Evolutionary conservation across 1,140 invertebrate genomes (phyloP), one percentile per base, ranked within the genome.

Genomic region (Pararge aegeria): DNA sequence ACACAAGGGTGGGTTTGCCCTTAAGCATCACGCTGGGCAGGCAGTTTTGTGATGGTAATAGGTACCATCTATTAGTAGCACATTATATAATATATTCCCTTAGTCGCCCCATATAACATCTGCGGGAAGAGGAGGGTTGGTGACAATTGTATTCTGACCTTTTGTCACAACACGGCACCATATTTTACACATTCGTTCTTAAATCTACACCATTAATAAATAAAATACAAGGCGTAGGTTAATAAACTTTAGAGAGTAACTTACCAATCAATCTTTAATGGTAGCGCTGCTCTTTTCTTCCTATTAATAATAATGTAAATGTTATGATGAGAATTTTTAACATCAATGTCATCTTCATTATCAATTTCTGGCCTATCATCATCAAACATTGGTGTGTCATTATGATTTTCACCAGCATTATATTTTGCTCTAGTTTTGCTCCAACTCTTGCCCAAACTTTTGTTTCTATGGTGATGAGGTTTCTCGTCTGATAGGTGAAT

Each of bases 401-500:
- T 7, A 5, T 24, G 6, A 6, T 48, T 48, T 30, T 66, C 55
- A 58, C 68, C 53, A 21, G 60, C 54, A 20, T 55, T 24, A 21
- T 60, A 24, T 20, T 34, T 34, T 9, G 52, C 40, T 69, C 48
- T 37, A 15, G 19, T 21, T 55, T 49, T 37, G 34, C 15, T 56
- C 50, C 42, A 24, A 51, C 34, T 66, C 20, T 15, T 50, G 18
- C 18, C 49, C 24, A 42, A 9, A 5, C 61, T 29, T 18, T 42
- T 24, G 24, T 24, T 24, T 7, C 7, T 61, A 29, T 64, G 40
- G 20, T 65, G 80, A n/a, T 68, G 52, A 0, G 78, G 62, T 54
- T 69, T 78, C 30, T 87, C 83, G 66, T 85, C 87, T 7, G 81
- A 82, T 1, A 95, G 78, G 63, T 92, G 82, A 34, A 90, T 69